phyloP scores from a whole-genome alignment of 2,113 vertebrate genomes.

The Charadrius vociferus region DNA sequence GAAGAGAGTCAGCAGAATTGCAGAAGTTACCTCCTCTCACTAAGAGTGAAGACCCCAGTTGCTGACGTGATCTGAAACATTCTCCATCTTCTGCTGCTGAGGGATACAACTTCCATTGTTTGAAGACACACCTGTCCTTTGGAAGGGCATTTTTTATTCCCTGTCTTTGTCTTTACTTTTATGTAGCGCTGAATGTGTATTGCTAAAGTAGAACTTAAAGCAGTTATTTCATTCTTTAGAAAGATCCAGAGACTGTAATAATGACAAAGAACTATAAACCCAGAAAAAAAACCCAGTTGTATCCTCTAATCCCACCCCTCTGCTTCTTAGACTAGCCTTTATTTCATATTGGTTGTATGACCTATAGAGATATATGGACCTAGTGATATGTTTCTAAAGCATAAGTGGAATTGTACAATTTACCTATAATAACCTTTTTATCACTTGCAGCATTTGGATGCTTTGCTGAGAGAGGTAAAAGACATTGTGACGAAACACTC shows the following conservation, averaged over 20 bases:
- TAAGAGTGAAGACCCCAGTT: neutral
- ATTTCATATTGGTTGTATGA: neutral
- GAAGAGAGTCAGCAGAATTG: neutral
- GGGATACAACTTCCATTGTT: neutral
- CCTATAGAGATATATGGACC: neutral
- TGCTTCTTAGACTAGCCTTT: neutral
- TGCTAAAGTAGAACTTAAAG: neutral
- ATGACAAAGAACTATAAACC: neutral
- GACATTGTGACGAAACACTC: slow-evolving; percentile 75
- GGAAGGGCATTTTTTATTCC: neutral
- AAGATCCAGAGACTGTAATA: neutral
- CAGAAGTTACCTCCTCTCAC: neutral
- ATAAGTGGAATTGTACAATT: neutral
- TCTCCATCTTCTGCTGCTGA: neutral
- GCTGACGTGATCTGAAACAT: neutral
- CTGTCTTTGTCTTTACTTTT: neutral
- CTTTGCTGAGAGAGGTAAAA: slow-evolving; percentile 78
- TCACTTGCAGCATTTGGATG: slow-evolving; percentile 75
- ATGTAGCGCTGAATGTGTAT: neutral
- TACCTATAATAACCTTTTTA: neutral
- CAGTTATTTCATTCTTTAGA: neutral
- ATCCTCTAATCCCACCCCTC: neutral
- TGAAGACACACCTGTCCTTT: neutral
- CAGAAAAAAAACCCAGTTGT: neutral
- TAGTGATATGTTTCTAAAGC: neutral